These are phyloP conservation scores for Odontesthes bonariensis DNA, from an alignment of 2,113 vertebrate genomes.

Conservation along the genomic window DNA sequence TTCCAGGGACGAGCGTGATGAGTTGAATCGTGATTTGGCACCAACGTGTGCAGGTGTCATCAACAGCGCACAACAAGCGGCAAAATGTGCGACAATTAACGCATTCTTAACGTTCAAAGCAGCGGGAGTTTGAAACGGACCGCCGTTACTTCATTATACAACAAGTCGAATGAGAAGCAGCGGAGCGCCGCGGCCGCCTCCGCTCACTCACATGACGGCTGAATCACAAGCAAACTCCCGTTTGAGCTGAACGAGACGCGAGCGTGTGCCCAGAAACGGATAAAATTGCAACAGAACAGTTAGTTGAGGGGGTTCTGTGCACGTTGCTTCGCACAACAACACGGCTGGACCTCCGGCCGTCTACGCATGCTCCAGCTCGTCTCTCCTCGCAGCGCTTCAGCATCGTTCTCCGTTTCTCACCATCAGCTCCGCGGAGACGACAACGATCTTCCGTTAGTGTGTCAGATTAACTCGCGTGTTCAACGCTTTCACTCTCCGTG, in stretches of 20 bases:
- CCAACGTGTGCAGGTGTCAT: too few species aligned
- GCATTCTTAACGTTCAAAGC: neutral
- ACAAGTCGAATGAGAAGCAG: neutral
- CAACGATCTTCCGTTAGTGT: slow-evolving; percentile 31
- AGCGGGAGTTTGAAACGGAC: neutral
- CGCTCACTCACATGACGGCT: neutral
- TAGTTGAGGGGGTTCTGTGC: neutral
- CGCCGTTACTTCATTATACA: slow-evolving; percentile 25
- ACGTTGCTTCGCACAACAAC: slow-evolving; percentile 67
- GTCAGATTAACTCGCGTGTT: neutral
- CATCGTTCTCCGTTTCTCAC: slow-evolving; percentile 64
- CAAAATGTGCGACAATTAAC: neutral
- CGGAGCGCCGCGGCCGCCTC: slow-evolving; percentile 9
- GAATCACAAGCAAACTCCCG: neutral
- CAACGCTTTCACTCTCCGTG: neutral
- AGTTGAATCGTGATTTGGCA: neutral
- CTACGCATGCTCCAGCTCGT: slow-evolving; percentile 78
- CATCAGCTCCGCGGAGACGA: slow-evolving; percentile 67
- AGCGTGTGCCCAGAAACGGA: neutral
- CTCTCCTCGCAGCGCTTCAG: slow-evolving; percentile 33
- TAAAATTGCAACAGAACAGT: neutral
- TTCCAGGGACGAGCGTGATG: neutral
- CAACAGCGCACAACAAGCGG: neutral
- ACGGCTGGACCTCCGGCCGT: slow-evolving; percentile 55
- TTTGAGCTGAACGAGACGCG: neutral